Evolutionary conservation across 1,140 invertebrate genomes (phyloP), one percentile per base, ranked within the genome.

Genomic region (Calephelis nemesis): DNA sequence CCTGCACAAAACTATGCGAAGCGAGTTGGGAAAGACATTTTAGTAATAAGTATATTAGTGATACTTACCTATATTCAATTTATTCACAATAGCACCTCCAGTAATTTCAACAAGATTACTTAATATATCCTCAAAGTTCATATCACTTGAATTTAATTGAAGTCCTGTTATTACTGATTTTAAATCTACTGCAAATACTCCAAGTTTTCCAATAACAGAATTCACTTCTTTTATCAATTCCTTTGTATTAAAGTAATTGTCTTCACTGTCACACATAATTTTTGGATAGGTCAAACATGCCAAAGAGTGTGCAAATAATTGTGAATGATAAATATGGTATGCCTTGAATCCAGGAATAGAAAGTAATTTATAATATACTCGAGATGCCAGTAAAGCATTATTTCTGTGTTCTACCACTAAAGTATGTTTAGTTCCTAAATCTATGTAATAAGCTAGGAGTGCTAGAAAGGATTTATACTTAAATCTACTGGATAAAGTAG

Each of bases 91-190:
- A 60, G 81, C 76, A 62, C 80, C 79, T 64, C 86, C 83, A 50
- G 84, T 85, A 9, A 88, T 74, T 67, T 91, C 87, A 42, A 91
- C 74, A 40, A 88, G 72, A 68, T 87, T 87, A 48, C 77, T 83
- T 10, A 91, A 48, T 73, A 91, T 91, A 71, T 91, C 87, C 68
- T 91, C 88, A 83, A 91, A 91, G 71, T 89, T 88, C 82, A 90
- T 87, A 68, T 91, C 86, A 70, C 12, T 73, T 11, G 84, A 78
- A 7, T 67, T 75, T 19, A 91, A 73, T 62, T 88, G 78, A 54
- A 91, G 72, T 49, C 71, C 72, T 49, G 77, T 62, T 63, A 88
- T 73, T 19, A 90, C 77, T 47, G 50, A 47, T 75, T 68, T 78
- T 39, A 91, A 70, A 63, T 88, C 84, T 52, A 63, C 13, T 0